Percentiles rank a stretch among this genome's conserved stretches.
Evolutionary conservation across 2,797 vertebrate genomes (phyloP).

Genomic region (Xerus rutilus): DNA sequence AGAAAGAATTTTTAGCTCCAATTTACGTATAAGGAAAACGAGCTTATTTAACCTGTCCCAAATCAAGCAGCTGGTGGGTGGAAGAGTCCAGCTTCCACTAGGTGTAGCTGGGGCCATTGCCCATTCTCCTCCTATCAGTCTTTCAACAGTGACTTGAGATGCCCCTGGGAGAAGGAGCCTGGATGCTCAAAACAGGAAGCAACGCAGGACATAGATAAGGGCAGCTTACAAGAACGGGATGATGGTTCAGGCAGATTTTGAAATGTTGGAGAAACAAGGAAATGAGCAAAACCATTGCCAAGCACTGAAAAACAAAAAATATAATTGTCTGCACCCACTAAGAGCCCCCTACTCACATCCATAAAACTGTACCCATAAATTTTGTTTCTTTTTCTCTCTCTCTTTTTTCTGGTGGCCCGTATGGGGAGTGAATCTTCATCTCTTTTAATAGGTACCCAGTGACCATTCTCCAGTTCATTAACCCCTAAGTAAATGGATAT

Average conservation of each 20-base stretch:
- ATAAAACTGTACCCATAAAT: neutral
- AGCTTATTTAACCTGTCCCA: neutral
- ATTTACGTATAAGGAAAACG: neutral
- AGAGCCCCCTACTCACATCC: neutral
- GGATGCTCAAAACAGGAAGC: neutral
- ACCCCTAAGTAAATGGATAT: neutral
- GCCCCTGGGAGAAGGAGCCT: neutral
- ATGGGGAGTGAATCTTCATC: neutral
- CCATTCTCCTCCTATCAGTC: neutral
- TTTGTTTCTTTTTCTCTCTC: neutral
- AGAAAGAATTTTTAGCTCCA: neutral
- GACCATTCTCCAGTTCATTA: neutral
- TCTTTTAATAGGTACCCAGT: neutral
- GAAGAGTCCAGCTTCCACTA: neutral
- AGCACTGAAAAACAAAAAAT: neutral
- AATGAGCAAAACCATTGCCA: neutral
- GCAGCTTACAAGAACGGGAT: neutral
- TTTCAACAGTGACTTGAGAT: neutral
- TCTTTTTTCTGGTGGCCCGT: no score
- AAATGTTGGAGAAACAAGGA: slow-evolving; percentile 27
- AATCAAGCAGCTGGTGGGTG: neutral
- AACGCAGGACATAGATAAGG: neutral
- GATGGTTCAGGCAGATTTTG: neutral
- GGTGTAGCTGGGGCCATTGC: neutral
- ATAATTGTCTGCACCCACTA: neutral